Conservation (phyloP, 2,888 invertebrate species). For the Pogonocherus hispidulus region DNA sequence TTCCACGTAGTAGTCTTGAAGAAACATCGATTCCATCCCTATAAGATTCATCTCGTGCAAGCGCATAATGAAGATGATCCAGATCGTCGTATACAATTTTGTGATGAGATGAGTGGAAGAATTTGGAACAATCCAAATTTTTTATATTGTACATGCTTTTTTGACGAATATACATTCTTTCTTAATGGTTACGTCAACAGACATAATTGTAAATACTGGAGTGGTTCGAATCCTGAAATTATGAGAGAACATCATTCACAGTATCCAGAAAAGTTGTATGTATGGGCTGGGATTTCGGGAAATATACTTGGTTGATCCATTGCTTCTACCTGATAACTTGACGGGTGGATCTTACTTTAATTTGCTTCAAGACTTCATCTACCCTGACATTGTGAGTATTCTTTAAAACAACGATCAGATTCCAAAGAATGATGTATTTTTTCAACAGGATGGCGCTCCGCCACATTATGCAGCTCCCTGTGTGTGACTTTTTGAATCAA, state of each 20-base stretch:
- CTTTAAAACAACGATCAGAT: no score
- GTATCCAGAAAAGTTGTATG: no score
- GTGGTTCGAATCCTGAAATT: neutral
- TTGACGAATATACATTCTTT: slow-evolving; percentile 11
- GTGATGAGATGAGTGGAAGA: neutral
- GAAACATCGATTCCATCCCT: neutral
- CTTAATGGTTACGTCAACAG: slow-evolving; percentile 22
- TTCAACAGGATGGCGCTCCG: no score
- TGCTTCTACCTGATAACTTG: no score
- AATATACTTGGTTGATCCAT: no score
- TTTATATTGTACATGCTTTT: slow-evolving; percentile 15
- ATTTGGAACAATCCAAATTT: neutral
- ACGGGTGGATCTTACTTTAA: no score
- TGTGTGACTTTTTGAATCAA: no score
- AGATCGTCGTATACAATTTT: neutral
- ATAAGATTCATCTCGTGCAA: neutral
- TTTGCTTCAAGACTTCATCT: no score
- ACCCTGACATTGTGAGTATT: no score
- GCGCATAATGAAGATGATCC: neutral
- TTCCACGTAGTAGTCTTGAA: neutral
- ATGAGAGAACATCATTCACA: neutral
- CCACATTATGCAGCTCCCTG: no score
- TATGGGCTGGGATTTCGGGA: no score
- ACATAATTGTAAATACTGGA: slow-evolving; percentile 22
- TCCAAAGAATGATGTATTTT: no score